These are phyloP conservation scores for Phacellophora camtschatica DNA, from an alignment of 30 jellyfish, hydroid and myxozoan genomes.

Conservation along the genomic window DNA sequence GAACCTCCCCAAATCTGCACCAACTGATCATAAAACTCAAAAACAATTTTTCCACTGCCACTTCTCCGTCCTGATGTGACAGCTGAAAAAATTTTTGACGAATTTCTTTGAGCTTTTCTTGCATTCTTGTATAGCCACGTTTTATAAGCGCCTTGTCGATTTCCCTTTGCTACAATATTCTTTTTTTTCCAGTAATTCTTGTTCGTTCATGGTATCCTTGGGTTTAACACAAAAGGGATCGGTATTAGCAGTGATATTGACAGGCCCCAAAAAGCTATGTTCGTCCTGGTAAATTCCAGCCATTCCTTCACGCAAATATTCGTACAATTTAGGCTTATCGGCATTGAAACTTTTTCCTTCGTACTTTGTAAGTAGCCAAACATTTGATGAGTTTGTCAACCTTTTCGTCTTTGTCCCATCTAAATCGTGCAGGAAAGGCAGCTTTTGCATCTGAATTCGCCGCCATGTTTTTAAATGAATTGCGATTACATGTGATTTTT, in stretches of 20 bases:
- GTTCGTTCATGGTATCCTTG: neutral
- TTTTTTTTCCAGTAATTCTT: neutral
- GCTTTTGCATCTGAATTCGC: conserved; percentile 6
- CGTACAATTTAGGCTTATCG: conserved; percentile 41
- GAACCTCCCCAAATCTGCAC: conserved; percentile 41
- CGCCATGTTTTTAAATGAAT: conserved; percentile 40
- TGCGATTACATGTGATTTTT: too few species aligned
- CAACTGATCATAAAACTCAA: conserved; percentile 31
- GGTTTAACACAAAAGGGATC: conserved; percentile 12
- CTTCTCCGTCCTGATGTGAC: conserved; percentile 36
- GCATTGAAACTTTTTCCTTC: conserved; percentile 37
- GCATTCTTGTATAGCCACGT: conserved; percentile 37
- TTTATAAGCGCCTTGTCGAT: conserved; percentile 26
- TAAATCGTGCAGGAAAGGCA: neutral
- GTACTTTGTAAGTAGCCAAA: neutral
- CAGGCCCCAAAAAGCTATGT: conserved; percentile 30
- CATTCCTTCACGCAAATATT: conserved; percentile 22
- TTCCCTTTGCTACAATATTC: neutral
- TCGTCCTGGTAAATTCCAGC: conserved; percentile 40
- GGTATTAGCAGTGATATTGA: neutral
- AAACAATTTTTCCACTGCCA: conserved; percentile 55
- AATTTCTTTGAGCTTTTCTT: conserved; percentile 50
- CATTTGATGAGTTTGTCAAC: conserved; percentile 25
- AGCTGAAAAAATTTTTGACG: conserved; percentile 45
- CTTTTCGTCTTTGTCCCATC: conserved; percentile 40